Base-by-base conservation (phyloP, 2,888 invertebrate genomes). In the Leptopterna dolabrata region DNA sequence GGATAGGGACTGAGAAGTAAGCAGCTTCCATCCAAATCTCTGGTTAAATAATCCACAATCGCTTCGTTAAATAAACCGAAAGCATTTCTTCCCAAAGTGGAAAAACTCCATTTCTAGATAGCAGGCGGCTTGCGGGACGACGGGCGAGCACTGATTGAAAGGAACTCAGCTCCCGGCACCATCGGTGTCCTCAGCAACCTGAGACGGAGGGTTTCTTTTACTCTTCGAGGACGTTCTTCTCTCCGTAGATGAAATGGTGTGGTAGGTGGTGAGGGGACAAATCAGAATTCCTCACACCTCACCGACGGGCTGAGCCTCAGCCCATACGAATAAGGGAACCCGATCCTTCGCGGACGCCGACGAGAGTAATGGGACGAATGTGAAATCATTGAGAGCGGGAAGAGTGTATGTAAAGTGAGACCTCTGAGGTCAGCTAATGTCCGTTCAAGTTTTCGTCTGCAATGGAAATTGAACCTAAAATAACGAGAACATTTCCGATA, bases 221-320 rank as follows among this genome's bases (percentile, higher is more conserved):
- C 24, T 27, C 24, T 13, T 9, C 9, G 1, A n/a, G 7, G 3
- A 3, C 0, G 9, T 13, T 24, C 13, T 27, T 24, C 4, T 24
- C 13, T 63, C 13, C 0, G 24, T 24, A 24, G 9, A 63, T 24
- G 24, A 63, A 63, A 63, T 27, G 24, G 63, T 63, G 24, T 24
- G 63, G 24, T 24, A 24, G 63, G 19, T 63, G 63, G 73, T 9
- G 11, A 36, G 19, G 36, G 41, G 19, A 73, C 36, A 73, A 73
- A 73, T 73, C 73, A 41, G 36, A 41, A 73, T 73, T 73, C 73
- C 36, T 73, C 73, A 73, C 73, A 73, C 73, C 73, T 73, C 73
- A 16, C 36, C 36, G 30, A 9, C 27, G 0, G 41, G 13, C n/a
- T 30, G 30, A 14, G 2, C 16, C n/a, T n/a, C 36, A 73, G 73